Evolutionary conservation across 2,113 vertebrate genomes (phyloP), one percentile per base, ranked within the genome.

Genomic region (Phocoena phocoena): DNA sequence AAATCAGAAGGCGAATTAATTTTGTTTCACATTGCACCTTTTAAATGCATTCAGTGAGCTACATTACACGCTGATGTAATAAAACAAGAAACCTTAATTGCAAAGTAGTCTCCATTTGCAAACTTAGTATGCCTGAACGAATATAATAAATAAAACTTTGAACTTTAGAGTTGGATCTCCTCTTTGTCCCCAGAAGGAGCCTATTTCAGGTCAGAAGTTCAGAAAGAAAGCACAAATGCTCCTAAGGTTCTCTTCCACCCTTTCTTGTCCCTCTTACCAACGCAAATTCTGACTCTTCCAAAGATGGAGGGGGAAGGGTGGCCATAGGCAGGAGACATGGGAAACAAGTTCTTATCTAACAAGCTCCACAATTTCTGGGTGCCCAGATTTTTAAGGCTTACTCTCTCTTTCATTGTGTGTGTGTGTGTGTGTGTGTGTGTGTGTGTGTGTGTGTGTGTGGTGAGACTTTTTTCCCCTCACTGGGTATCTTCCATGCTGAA

Each of bases 401-500:
- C 1, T 84, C 68, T 65, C 21, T 62, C 23, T 79, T 53, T 60
- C 8, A 63, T 33, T 58, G 50, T 50, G 50, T 50, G 50, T 15
- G 14, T 50, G 14, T 50, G 50, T 50, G 50, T 53, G 50, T 15
- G 50, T 14, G 50, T 14, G 50, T 15, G 50, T 14, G 50, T 14
- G 50, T 14, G 50, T 17, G 50, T 17, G 50, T 5, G 50, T 6
- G 4, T 14, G 6, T 21, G 4, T 20, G 58, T 65, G 1, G 50
- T 23, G 3, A 44, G 36, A 94, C 18, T 25, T 63, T 25, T 28
- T 50, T 74, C 23, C 47, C 21, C 9, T 25, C 50, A 74, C 38
- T 88, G 41, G 44, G 36, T 55, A 65, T 55, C 55, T 93, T 88
- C 23, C 23, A 47, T 47, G 53, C 18, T 97, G 25, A 96, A 97